phyloP scores from a whole-genome alignment of 1,140 invertebrate species.

The Neodiprion fabricii region DNA sequence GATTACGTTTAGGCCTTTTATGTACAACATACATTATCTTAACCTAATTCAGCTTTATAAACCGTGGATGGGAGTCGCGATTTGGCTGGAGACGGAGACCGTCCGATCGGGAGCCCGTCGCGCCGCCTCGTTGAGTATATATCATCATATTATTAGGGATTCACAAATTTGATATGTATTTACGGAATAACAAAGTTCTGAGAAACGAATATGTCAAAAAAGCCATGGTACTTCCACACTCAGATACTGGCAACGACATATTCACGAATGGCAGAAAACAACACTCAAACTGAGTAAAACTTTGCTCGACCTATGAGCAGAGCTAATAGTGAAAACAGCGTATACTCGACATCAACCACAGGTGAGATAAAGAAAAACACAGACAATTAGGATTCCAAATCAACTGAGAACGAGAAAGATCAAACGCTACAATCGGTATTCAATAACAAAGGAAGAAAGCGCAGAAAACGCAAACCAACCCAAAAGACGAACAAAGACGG shows the following conservation, averaged over 20 bases:
- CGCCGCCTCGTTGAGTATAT: too few species aligned
- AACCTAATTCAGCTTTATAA: too few species aligned
- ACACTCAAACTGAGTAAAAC: conserved; percentile 8
- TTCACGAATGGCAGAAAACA: conserved; percentile 14
- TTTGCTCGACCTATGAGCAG: conserved; percentile 8
- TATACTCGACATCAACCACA: conserved; percentile 11
- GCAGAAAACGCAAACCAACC: conserved; percentile 3
- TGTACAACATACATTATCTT: too few species aligned
- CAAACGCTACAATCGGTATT: background rate
- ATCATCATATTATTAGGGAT: too few species aligned
- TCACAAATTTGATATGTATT: background rate
- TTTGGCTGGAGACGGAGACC: too few species aligned
- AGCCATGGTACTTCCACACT: conserved; percentile 6
- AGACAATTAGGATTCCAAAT: background rate
- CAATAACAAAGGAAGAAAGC: conserved; percentile 5
- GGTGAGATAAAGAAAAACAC: conserved; percentile 11
- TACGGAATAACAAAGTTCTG: conserved; percentile 3
- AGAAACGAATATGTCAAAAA: conserved; percentile 12
- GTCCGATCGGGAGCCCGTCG: too few species aligned
- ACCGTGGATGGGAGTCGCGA: too few species aligned
- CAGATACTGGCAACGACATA: conserved; percentile 12
- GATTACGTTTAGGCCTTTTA: too few species aligned
- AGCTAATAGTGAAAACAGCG: conserved; percentile 10
- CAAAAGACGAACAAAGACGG: background rate
- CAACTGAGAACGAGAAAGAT: conserved; percentile 4